Conservation (phyloP, 64 coral and sea anemone genomes). For the Pachyseris speciosa region DNA sequence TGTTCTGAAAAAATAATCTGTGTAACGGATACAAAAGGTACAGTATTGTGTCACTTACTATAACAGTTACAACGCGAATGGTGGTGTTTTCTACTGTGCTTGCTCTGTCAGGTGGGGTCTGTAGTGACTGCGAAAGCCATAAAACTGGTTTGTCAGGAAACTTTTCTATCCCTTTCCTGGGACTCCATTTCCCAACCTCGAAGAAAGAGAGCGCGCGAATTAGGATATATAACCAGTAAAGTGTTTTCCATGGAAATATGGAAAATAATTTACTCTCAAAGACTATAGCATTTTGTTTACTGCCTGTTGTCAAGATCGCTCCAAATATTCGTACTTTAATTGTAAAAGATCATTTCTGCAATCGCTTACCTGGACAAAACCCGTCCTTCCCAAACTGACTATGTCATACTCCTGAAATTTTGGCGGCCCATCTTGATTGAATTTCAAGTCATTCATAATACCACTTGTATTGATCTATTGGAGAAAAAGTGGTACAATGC, state of each 20-base stretch:
- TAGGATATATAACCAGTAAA: not conserved
- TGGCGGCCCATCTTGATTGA: slow-evolving; percentile 37
- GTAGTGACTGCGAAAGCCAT: slow-evolving; percentile 48
- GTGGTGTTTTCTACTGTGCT: slow-evolving; percentile 48
- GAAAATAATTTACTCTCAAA: too few species aligned
- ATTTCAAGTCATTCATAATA: slow-evolving; percentile 55
- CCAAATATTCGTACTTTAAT: too few species aligned
- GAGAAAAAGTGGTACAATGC: too few species aligned
- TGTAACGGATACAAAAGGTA: too few species aligned
- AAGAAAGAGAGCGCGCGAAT: not conserved
- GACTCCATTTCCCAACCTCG: slow-evolving; percentile 63
- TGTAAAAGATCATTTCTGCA: too few species aligned
- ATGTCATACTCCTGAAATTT: slow-evolving; percentile 47
- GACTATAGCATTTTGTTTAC: too few species aligned
- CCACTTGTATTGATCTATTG: slow-evolving; percentile 38
- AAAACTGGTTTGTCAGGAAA: slow-evolving; percentile 54
- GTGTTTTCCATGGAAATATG: too few species aligned
- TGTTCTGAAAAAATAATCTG: too few species aligned
- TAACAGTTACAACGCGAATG: slow-evolving; percentile 40
- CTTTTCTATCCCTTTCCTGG: slow-evolving; percentile 20
- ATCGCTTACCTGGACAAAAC: slow-evolving; percentile 58
- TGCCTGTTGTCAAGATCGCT: too few species aligned
- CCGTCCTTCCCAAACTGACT: slow-evolving; percentile 61
- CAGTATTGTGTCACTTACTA: slow-evolving; percentile 3
- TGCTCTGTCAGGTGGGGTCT: slow-evolving; percentile 36